Conservation (phyloP, 2,113 vertebrate species). For the Mandrillus leucophaeus region DNA sequence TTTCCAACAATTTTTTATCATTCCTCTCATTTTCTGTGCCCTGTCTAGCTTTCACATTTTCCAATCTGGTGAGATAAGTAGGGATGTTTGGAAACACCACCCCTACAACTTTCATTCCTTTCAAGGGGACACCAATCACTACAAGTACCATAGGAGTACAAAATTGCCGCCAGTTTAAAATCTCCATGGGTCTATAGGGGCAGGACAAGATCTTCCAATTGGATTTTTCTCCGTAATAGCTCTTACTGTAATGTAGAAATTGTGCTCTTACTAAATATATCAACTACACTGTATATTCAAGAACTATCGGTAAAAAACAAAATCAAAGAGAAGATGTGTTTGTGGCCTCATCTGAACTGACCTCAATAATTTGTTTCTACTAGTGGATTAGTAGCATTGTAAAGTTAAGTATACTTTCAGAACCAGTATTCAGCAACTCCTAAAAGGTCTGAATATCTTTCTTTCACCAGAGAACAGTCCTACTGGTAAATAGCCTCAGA, state of each 20-base stretch:
- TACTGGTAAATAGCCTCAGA: background rate
- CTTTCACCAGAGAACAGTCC: background rate
- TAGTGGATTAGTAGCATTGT: background rate
- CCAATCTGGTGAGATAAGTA: background rate
- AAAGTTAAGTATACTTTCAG: background rate
- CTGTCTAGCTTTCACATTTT: background rate
- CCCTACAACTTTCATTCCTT: background rate
- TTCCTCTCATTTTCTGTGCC: background rate
- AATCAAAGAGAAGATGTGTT: background rate
- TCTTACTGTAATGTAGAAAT: background rate
- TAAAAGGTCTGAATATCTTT: background rate
- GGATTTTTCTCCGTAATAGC: background rate
- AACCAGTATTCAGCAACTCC: background rate
- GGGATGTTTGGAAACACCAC: background rate
- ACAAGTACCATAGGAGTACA: background rate
- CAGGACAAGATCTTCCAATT: background rate
- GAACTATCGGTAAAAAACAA: background rate
- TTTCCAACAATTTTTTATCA: background rate
- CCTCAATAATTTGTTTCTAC: background rate
- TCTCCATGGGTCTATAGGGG: background rate
- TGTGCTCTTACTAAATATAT: background rate
- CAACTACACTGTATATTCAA: background rate
- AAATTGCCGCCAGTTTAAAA: background rate
- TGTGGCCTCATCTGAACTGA: background rate
- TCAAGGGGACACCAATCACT: background rate